Conservation (phyloP, 2,888 invertebrate genomes). For the Chymomyza amoena region DNA sequence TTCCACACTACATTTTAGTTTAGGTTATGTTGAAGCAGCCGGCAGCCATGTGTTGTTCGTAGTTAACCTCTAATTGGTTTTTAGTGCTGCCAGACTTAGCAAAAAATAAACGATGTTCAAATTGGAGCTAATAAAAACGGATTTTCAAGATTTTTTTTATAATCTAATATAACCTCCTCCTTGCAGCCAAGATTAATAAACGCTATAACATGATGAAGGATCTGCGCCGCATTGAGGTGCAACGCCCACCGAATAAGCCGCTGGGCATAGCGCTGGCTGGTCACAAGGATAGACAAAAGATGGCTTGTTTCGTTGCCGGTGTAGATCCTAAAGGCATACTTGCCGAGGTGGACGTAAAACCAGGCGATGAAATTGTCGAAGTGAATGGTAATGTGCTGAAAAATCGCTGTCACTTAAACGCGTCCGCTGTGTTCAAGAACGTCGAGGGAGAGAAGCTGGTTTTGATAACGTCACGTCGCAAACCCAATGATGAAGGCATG, state of each 20-base stretch:
- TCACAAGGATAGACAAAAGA: constrained; percentile 93
- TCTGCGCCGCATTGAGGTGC: constrained; percentile 83
- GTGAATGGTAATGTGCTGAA: constrained; percentile 96
- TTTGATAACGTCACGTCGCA: constrained; percentile 82
- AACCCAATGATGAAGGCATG: constrained; percentile 81
- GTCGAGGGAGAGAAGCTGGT: constrained; percentile 90
- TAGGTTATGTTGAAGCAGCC: background rate
- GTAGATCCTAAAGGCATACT: constrained; percentile 93
- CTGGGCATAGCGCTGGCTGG: constrained; percentile 96
- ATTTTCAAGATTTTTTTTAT: background rate
- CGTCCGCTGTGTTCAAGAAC: constrained; percentile 96
- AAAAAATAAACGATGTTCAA: background rate
- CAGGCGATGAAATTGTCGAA: constrained; percentile 97
- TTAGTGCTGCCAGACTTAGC: constrained; percentile 55
- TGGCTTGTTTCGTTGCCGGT: constrained; percentile 98
- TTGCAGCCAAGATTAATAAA: constrained; percentile 92
- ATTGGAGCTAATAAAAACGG: too few relatives aligned
- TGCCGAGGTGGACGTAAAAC: constrained; percentile 86
- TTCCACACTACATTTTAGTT: too few relatives aligned
- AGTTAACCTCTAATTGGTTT: background rate
- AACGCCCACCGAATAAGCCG: constrained; percentile 86
- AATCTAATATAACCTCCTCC: background rate
- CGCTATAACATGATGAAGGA: constrained; percentile 92
- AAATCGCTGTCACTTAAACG: constrained; percentile 97
- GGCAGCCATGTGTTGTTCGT: background rate